Evolutionary conservation across 2,888 invertebrate genomes (phyloP).

Genomic region (Fragum sueziense): DNA sequence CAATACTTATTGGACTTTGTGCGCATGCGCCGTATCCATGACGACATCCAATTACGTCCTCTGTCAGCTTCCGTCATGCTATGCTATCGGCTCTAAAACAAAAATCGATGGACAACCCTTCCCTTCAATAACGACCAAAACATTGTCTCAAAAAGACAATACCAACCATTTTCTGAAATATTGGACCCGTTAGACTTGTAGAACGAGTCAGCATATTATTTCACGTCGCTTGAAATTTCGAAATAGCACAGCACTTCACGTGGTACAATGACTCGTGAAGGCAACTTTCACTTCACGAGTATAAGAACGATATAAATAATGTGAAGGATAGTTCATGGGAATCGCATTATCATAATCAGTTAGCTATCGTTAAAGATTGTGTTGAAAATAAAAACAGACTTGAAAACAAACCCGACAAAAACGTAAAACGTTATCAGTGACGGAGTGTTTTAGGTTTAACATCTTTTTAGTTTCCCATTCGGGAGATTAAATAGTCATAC

Average conservation of each 20-base stretch:
- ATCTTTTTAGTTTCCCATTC: neutral
- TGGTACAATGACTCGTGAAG: too few species aligned
- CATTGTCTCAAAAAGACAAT: neutral
- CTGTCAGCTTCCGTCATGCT: constrained; percentile 8
- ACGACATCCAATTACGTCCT: constrained; percentile 2
- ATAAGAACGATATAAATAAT: neutral
- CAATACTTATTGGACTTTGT: neutral
- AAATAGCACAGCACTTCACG: too few species aligned
- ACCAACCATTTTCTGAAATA: too few species aligned
- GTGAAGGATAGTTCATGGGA: neutral
- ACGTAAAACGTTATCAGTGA: constrained; percentile 1
- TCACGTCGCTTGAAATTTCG: too few species aligned
- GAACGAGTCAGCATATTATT: too few species aligned
- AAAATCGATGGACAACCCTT: constrained; percentile 7
- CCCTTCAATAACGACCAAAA: neutral
- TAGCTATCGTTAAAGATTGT: neutral
- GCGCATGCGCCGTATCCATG: constrained; percentile 15
- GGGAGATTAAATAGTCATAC: neutral
- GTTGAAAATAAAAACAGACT: neutral
- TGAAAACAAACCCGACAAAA: neutral
- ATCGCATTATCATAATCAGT: constrained; percentile 10
- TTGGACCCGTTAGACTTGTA: too few species aligned
- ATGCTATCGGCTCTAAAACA: constrained; percentile 1
- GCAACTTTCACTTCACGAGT: too few species aligned
- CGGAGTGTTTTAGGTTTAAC: neutral